Conservation (phyloP, 2,888 invertebrate species). For the Urechis unicinctus region DNA sequence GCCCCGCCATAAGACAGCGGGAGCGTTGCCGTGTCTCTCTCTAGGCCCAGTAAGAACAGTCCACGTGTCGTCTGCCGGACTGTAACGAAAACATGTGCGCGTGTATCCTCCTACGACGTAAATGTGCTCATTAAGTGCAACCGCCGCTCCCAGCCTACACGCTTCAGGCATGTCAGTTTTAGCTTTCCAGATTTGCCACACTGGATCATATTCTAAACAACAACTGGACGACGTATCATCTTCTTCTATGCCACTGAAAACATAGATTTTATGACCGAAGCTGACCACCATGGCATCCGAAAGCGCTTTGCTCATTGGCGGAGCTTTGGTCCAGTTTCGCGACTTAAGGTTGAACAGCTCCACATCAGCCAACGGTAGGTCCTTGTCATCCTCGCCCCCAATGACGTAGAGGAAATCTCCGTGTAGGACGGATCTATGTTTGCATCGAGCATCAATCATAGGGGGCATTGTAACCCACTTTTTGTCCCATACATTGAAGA, state of each 20-base stretch:
- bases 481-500: constrained; percentile 14
- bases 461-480: constrained; percentile 14
- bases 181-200: constrained; percentile 11
- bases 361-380: constrained; percentile 6
- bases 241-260: constrained; percentile 14
- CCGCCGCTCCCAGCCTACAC: constrained; percentile 11
- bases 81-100: constrained; percentile 10
- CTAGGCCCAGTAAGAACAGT: constrained; percentile 6
- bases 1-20: constrained; percentile 16
- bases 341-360: constrained; percentile 6
- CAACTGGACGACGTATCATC: constrained; percentile 5
- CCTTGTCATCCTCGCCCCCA: constrained; percentile 17
- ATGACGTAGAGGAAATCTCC: constrained; percentile 11
- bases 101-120: constrained; percentile 14
- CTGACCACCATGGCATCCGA: constrained; percentile 12
- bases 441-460: constrained; percentile 9
- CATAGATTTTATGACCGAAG: constrained; percentile 10
- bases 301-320: constrained; percentile 7
- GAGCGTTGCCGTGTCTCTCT: constrained; percentile 16
- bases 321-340: neutral
- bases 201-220: constrained; percentile 8
- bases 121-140: constrained; percentile 11
- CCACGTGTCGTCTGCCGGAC: constrained; percentile 13
- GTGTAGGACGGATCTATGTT: constrained; percentile 12
- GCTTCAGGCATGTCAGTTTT: constrained; percentile 12